Conservation (phyloP, 2,888 invertebrate genomes). For the Myopa testacea region DNA sequence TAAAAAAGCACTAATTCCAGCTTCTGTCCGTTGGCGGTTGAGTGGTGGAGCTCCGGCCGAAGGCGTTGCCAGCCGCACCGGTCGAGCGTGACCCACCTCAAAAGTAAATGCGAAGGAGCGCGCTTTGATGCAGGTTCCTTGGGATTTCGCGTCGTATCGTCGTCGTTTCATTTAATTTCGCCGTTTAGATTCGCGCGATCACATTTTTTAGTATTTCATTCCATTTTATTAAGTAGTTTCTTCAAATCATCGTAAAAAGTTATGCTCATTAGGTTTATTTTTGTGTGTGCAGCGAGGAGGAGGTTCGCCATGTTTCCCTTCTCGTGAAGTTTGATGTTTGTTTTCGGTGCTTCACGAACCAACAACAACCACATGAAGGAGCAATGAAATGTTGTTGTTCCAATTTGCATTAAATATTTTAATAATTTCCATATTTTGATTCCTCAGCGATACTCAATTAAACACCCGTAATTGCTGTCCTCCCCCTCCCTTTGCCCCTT, state of each 20-base stretch:
- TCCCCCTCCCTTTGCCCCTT: no score
- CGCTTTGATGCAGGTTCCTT: not conserved
- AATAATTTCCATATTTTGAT: no score
- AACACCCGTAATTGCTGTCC: no score
- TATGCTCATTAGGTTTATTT: slow-evolving; percentile 23
- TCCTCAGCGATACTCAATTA: no score
- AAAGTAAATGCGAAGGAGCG: not conserved
- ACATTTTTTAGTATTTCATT: not conserved
- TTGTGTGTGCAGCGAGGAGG: not conserved
- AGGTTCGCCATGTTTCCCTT: not conserved
- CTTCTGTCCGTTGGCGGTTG: not conserved
- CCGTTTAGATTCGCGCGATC: not conserved
- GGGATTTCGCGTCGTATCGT: slow-evolving; percentile 6
- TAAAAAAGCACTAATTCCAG: not conserved
- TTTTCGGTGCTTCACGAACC: not conserved
- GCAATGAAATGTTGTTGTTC: no score
- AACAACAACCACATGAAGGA: no score
- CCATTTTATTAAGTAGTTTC: not conserved
- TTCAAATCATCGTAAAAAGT: slow-evolving; percentile 15
- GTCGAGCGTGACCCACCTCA: slow-evolving; percentile 12
- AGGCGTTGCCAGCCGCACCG: not conserved
- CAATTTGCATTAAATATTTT: no score
- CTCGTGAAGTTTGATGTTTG: not conserved
- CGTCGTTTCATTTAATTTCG: slow-evolving; percentile 4
- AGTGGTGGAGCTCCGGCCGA: not conserved